Evolutionary conservation across 1,140 invertebrate species (phyloP), one percentile per base, ranked within the genome.

Genomic region (Hyphantria cunea): DNA sequence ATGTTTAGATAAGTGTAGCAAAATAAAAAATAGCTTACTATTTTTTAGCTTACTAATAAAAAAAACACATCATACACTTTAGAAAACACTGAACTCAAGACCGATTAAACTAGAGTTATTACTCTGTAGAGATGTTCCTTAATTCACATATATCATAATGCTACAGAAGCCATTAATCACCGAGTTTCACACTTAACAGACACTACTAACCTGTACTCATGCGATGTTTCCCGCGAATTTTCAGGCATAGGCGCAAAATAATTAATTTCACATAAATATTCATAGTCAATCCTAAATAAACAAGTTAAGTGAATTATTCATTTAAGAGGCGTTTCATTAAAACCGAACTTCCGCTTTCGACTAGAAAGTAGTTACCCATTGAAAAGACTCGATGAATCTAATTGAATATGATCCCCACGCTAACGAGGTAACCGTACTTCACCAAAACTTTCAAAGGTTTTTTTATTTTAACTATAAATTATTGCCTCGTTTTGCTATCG

Each of bases 401-500:
- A 74, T 70, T 74, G 60, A 77, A 74, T 72, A 66, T 53, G 56
- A 59, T 56, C 49, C 55, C 45, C 55, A 45, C 51, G 39, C 51
- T 70, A 76, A 77, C 69, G 55, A 72, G 54, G 50, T 64, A 63
- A 62, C 49, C 56, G 41, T 45, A 64, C 56, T 67, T 68, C 64
- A 47, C 47, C 32, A 63, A 55, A 70, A 66, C 59, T 69, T 74
- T 33, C 37, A 37, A 44, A 59, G 47, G 54, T 69, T 69, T 83
- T 78, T n/a, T n/a, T n/a, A n/a, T n/a, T n/a, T n/a, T n/a, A n/a
- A n/a, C n/a, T n/a, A n/a, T n/a, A n/a, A n/a, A 52, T 14, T 52
- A 39, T 9, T 14, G 14, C 15, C 13, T 7, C 13, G 33, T 14
- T 39, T 11, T 5, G 50, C 13, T 10, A 37, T 52, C 8, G 6